Conservation (phyloP, 2,113 vertebrate genomes). For the Benitochromis conjunctus region DNA sequence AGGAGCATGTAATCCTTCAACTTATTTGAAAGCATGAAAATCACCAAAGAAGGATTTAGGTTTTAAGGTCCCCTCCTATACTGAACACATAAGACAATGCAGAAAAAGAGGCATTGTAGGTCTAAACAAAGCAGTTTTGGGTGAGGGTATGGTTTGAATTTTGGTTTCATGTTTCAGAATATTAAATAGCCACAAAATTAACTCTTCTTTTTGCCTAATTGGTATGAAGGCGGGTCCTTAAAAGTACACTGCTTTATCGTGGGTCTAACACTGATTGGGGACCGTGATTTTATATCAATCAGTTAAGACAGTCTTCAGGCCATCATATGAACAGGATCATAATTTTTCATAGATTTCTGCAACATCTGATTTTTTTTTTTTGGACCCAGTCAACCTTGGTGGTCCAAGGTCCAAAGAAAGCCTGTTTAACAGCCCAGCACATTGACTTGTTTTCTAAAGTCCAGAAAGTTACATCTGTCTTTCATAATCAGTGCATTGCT, state of each 20-base stretch:
- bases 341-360: not conserved
- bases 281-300: not conserved
- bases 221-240: not conserved
- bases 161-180: not conserved
- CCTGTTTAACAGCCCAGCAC: not conserved
- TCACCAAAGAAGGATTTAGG: not conserved
- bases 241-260: not conserved
- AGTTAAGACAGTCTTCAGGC: not conserved
- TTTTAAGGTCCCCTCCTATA: not conserved
- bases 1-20: constrained; percentile 13
- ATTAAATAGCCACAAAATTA: too few species aligned
- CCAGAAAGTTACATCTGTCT: not conserved
- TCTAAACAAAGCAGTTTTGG: not conserved
- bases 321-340: not conserved
- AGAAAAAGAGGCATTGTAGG: not conserved
- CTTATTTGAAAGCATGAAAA: constrained; percentile 18
- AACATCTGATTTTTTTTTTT: not conserved
- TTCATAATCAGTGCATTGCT: not conserved
- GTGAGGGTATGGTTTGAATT: not conserved
- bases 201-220: too few species aligned
- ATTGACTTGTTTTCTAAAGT: not conserved
- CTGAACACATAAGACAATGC: not conserved
- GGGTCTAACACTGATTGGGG: not conserved
- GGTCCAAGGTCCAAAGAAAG: not conserved
- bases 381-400: not conserved